phyloP scores from a whole-genome alignment of 2,113 vertebrate species.

The Ceyx margarethae region DNA sequence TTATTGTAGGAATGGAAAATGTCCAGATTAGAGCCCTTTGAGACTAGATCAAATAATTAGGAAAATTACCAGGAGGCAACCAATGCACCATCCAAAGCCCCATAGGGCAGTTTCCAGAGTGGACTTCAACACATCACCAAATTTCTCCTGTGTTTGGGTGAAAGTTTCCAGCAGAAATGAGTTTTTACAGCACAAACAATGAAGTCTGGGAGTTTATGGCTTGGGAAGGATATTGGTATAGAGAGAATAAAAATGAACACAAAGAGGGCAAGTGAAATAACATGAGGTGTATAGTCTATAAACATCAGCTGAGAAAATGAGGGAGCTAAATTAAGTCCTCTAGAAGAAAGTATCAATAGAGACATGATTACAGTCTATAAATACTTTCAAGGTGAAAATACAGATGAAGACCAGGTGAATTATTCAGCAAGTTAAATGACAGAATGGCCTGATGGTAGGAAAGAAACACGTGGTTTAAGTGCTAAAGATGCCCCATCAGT shows the following conservation, averaged over 20 bases:
- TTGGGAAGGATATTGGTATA: not conserved
- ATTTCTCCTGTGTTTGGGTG: not conserved
- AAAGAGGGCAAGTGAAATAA: not conserved
- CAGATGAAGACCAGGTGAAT: conserved; percentile 50
- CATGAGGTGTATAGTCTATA: not conserved
- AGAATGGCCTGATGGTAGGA: not conserved
- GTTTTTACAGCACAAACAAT: not conserved
- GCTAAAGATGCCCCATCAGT: conserved; percentile 10
- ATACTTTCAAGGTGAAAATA: conserved; percentile 63
- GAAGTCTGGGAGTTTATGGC: not conserved
- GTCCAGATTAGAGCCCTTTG: not conserved
- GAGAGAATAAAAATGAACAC: not conserved
- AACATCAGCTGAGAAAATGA: conserved; percentile 27
- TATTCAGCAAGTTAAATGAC: not conserved
- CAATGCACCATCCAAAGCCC: not conserved
- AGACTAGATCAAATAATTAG: not conserved
- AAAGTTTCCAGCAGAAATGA: not conserved
- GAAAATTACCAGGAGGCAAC: not conserved
- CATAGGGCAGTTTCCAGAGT: not conserved
- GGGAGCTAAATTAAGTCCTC: conserved; percentile 39
- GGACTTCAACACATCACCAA: not conserved
- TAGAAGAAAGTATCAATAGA: conserved; percentile 18
- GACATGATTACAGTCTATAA: conserved; percentile 45
- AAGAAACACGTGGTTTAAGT: not conserved
- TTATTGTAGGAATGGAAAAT: not conserved